phyloP scores from a whole-genome alignment of 2,888 invertebrate species.

The Nineta flava region DNA sequence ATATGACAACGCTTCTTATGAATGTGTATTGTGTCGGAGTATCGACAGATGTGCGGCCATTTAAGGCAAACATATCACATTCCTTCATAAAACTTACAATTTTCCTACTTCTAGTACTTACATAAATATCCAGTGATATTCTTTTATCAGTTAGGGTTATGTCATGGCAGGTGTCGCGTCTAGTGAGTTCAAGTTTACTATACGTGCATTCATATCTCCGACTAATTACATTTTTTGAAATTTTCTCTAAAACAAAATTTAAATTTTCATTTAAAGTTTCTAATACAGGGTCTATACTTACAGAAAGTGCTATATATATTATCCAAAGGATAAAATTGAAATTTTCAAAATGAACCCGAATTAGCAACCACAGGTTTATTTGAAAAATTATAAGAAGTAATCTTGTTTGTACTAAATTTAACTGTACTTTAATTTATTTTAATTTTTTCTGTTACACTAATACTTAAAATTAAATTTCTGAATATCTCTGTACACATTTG shows the following conservation, averaged over 20 bases:
- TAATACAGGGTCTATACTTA: not conserved
- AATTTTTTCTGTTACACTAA: too few relatives aligned
- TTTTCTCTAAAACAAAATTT: not conserved
- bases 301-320: not conserved
- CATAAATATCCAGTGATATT: too few relatives aligned
- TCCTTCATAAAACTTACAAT: not conserved
- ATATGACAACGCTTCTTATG: not conserved
- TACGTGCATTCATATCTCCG: not conserved
- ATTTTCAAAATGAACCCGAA: too few relatives aligned
- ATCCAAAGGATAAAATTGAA: too few relatives aligned
- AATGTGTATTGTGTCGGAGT: not conserved
- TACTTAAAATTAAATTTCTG: too few relatives aligned
- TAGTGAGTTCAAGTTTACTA: not conserved
- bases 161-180: not conserved
- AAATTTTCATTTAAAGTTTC: not conserved
- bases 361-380: too few relatives aligned
- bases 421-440: too few relatives aligned
- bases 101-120: not conserved
- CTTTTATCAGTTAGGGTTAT: not conserved
- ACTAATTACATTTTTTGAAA: not conserved
- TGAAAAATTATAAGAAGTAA: too few relatives aligned
- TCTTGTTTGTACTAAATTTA: too few relatives aligned
- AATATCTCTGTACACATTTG: too few relatives aligned
- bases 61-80: not conserved
- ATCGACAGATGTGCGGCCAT: not conserved